Conservation (phyloP, 30 jellyfish, hydroid and myxozoan species). For the Haliclystus octoradiatus region DNA sequence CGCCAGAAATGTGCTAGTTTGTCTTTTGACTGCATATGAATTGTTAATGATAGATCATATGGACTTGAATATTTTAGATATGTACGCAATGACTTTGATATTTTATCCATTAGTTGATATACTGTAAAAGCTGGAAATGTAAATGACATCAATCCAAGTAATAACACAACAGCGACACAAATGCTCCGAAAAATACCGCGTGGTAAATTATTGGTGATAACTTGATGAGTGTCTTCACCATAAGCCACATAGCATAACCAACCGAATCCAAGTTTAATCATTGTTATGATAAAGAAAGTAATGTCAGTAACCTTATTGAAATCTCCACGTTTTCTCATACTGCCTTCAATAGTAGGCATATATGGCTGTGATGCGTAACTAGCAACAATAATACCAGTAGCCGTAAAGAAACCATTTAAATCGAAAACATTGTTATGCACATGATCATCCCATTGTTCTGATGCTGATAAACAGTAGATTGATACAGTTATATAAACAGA, state of each 20-base stretch:
- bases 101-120: conserved; percentile 75
- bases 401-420: conserved; percentile 77
- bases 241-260: conserved; percentile 74
- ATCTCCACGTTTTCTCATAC: conserved; percentile 79
- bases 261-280: conserved; percentile 89
- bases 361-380: conserved; percentile 97
- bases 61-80: background rate
- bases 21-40: background rate
- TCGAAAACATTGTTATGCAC: conserved; percentile 67
- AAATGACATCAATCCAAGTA: conserved; percentile 88
- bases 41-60: background rate
- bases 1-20: background rate
- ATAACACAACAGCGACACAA: conserved; percentile 69
- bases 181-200: conserved; percentile 83
- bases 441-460: conserved; percentile 76
- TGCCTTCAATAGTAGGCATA: conserved; percentile 98
- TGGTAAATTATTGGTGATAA: conserved; percentile 91
- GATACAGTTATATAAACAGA: conserved; percentile 85
- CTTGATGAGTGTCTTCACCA: conserved; percentile 93
- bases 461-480: conserved; percentile 68
- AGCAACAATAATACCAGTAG: conserved; percentile 96
- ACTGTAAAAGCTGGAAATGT: conserved; percentile 99
- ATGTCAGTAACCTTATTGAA: conserved; percentile 70
- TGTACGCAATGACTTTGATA: background rate
- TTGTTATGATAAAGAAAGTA: conserved; percentile 72